phyloP scores from a whole-genome alignment of 2,113 vertebrate genomes.

The Scartelaos histophorus region DNA sequence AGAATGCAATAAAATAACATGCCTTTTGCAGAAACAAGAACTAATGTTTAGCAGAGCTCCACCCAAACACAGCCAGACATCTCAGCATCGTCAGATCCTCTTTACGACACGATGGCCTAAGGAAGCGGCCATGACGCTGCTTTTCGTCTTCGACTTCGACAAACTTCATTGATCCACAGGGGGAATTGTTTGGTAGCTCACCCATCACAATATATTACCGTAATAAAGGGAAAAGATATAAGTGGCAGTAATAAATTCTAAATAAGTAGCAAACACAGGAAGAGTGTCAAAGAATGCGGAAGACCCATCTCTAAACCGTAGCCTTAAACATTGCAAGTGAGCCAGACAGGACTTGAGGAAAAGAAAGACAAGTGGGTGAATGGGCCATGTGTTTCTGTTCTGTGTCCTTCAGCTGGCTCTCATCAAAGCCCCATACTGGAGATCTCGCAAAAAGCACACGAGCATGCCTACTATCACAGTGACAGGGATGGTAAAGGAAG shows the following conservation, averaged over 20 bases:
- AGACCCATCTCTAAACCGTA: conserved; percentile 1
- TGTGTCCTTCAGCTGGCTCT: conserved; percentile 56
- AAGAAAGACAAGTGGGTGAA: conserved; percentile 10
- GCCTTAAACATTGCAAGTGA: not conserved
- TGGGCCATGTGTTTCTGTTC: conserved; percentile 49
- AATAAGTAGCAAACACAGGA: too few relatives aligned
- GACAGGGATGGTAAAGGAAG: not conserved
- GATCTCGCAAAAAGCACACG: conserved; percentile 5
- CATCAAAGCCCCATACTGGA: conserved; percentile 50
- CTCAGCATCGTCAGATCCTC: not conserved
- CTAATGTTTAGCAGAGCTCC: conserved; percentile 15
- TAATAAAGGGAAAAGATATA: too few relatives aligned
- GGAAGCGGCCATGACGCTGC: not conserved
- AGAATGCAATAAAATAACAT: conserved; percentile 60
- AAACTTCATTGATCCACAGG: too few relatives aligned
- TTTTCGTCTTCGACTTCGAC: too few relatives aligned
- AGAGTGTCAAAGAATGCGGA: too few relatives aligned
- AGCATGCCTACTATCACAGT: conserved; percentile 12
- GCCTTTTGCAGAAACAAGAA: conserved; percentile 38
- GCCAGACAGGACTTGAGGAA: not conserved
- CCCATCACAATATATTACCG: too few relatives aligned
- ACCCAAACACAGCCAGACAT: conserved; percentile 17
- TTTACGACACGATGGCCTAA: not conserved
- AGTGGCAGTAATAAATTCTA: too few relatives aligned
- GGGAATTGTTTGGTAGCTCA: too few relatives aligned